Evolutionary conservation across 2,113 vertebrate genomes (phyloP).

Genomic region (Nannospalax galili): DNA sequence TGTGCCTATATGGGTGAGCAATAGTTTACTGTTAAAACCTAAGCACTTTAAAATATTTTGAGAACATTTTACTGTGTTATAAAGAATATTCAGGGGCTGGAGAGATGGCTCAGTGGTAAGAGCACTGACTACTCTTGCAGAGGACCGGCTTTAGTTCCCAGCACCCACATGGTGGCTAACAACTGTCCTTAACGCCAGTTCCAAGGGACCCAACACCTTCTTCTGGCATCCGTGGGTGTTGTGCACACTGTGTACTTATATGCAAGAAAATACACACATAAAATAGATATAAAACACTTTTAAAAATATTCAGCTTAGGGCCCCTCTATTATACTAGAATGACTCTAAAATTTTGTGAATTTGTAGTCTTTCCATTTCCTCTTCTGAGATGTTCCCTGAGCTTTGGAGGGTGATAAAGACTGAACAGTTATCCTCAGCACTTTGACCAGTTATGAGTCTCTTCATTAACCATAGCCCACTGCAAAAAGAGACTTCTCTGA

Average conservation of each 20-base stretch:
- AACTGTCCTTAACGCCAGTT: too few relatives aligned
- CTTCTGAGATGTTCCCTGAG: not conserved
- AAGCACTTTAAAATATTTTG: too few relatives aligned
- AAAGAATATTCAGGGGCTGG: not conserved
- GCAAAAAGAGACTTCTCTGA: not conserved
- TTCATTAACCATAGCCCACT: not conserved
- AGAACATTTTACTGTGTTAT: not conserved
- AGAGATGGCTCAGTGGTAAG: too few relatives aligned
- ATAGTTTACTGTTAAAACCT: not conserved
- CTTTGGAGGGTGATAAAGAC: not conserved
- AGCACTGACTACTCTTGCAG: too few relatives aligned
- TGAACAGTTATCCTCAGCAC: not conserved
- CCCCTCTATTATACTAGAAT: not conserved
- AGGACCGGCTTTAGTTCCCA: too few relatives aligned
- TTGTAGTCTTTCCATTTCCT: too few relatives aligned
- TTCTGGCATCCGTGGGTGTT: too few relatives aligned
- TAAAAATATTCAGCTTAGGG: not conserved
- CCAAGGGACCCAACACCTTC: too few relatives aligned
- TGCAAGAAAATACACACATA: too few relatives aligned
- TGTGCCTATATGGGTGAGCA: not conserved
- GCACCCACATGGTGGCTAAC: too few relatives aligned
- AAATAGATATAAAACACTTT: too few relatives aligned
- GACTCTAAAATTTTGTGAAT: not conserved
- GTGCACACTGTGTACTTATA: too few relatives aligned
- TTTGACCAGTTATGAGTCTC: not conserved